Conservation (phyloP, 2,113 vertebrate species). For the Scortum barcoo region DNA sequence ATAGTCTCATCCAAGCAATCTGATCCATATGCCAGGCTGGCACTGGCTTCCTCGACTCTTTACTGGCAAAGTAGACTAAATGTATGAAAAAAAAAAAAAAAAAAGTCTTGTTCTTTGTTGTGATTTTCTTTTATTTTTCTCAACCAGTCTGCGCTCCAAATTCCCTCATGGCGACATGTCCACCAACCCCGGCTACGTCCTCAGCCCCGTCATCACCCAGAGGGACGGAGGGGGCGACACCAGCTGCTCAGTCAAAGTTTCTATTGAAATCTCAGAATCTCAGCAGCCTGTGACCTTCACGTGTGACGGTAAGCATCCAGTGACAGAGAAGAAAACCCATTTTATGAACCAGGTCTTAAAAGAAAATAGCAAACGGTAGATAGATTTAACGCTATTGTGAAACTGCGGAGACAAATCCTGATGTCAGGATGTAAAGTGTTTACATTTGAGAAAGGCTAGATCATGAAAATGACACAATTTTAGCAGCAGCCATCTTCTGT, state of each 20-base stretch:
- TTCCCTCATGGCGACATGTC: constrained; percentile 84
- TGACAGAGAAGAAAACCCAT: background rate
- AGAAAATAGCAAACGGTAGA: background rate
- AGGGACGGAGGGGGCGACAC: constrained; percentile 87
- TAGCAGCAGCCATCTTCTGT: background rate
- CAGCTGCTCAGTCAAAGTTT: constrained; percentile 95
- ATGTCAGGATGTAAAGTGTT: background rate
- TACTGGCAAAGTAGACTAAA: constrained; percentile 8
- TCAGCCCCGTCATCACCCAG: constrained; percentile 93
- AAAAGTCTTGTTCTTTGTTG: constrained; percentile 14
- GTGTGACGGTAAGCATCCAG: constrained; percentile 90
- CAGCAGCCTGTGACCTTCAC: constrained; percentile 98
- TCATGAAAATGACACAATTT: background rate
- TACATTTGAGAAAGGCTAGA: background rate
- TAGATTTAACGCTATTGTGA: background rate
- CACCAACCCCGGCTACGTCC: constrained; percentile 93
- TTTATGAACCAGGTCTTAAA: background rate
- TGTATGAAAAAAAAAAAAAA: no score
- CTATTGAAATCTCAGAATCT: constrained; percentile 96
- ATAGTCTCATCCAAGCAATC: constrained; percentile 28
- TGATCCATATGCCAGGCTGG: constrained; percentile 20
- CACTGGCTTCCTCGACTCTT: constrained; percentile 12
- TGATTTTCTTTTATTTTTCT: background rate
- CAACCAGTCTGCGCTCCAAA: constrained; percentile 88
- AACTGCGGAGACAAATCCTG: no score